Base-by-base conservation (phyloP, 2,888 invertebrate species). In the Iselma pallidipennis region DNA sequence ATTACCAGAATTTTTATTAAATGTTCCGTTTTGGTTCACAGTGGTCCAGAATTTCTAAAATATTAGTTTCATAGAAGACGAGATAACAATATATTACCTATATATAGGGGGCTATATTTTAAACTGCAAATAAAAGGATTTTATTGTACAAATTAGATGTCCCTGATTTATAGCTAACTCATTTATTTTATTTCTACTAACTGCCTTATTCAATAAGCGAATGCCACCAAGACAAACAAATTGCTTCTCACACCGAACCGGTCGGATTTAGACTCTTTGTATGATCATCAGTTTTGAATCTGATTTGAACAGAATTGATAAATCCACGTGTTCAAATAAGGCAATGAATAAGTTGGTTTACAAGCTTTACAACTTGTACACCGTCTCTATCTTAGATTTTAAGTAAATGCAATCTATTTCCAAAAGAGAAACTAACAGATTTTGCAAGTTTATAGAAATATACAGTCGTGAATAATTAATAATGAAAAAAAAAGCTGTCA, bases 1-100 rank as follows among this genome's bases (percentile, higher is more conserved):
- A 66, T 69, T 69, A 66, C 57, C 49, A 56, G 59, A 61, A 66
- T 59, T 58, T 64, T 66, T 64, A 61, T 61, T 61, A 58, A 66
- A 59, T 61, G 28, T 25, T 49, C 33, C 21, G 19, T 45, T 45
- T 45, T 42, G 51, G 21, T 33, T 12, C 25, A 23, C 31, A 53
- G 51, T 53, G 28, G 59, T 52, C 49, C 50, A 51, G 59, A 59
- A 59, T 65, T 65, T 62, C 49, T 59, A 59, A 61, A 65, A 58
- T 65, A 65, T 58, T 61, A 57, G 51, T 55, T 60, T 57, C 51
- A 55, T 51, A 55, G 55, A 61, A 61, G 45, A 52, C 53, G 53
- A 63, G 63, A 59, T 63, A 62, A 59, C 63, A 25, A 59, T 56
- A 59, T 63, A 59, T 59, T 52, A 51, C 59, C 45, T 59, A 62